phyloP scores from a whole-genome alignment of 2,113 vertebrate genomes.

The Motacilla tschutschensis region DNA sequence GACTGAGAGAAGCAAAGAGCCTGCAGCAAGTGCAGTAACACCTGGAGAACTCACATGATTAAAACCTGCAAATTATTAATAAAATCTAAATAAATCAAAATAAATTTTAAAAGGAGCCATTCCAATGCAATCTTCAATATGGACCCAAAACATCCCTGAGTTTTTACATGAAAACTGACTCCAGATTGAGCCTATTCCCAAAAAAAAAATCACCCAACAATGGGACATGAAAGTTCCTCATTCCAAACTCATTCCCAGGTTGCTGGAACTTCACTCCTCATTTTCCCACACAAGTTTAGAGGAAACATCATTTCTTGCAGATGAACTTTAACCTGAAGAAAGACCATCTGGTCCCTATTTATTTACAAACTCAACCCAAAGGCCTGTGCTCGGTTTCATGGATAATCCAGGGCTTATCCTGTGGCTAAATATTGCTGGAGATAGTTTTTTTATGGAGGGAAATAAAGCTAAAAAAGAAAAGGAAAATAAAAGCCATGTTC shows the following conservation, averaged over 20 bases:
- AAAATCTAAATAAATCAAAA: not conserved
- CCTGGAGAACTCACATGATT: not conserved
- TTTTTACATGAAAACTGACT: not conserved
- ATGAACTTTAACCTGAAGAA: constrained; percentile 34
- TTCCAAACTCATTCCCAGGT: not conserved
- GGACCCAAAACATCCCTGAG: not conserved
- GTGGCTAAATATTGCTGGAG: not conserved
- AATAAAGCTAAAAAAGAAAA: not conserved
- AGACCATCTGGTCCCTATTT: constrained; percentile 32
- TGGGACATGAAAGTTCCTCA: not conserved
- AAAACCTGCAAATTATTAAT: not conserved
- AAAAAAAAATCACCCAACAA: not conserved
- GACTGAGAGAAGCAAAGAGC: not conserved
- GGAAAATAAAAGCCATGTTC: not conserved
- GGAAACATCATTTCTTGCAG: constrained; percentile 1
- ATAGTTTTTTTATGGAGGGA: not conserved
- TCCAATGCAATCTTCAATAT: not conserved
- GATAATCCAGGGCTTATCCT: not conserved
- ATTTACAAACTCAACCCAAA: not conserved
- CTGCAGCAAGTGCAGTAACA: not conserved
- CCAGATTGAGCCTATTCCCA: not conserved
- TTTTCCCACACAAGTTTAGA: constrained; percentile 31
- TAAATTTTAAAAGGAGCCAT: not conserved
- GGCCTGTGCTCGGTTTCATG: not conserved
- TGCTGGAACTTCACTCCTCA: not conserved